Conservation (phyloP, 2,797 vertebrate species). For the Octomys mimax region DNA sequence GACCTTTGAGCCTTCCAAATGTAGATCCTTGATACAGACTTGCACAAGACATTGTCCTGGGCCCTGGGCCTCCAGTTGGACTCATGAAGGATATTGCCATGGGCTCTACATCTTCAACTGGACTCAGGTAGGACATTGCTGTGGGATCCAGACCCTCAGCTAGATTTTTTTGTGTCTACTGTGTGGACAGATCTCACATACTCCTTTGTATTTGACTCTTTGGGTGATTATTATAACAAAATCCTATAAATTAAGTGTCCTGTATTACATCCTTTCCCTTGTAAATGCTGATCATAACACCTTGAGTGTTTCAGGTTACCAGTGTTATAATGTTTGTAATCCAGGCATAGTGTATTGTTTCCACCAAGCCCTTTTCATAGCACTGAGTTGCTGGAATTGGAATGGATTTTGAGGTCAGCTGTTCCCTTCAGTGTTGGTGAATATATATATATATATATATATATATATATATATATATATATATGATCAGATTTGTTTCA, state of each 20-base stretch:
- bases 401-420: neutral
- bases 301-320: neutral
- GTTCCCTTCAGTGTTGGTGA: neutral
- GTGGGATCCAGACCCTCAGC: neutral
- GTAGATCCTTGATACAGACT: too few species aligned
- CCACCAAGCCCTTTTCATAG: neutral
- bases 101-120: neutral
- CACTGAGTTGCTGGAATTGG: neutral
- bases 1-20: too few species aligned
- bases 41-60: too few species aligned
- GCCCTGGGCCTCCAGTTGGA: too few species aligned
- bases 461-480: too few species aligned
- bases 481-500: conserved; percentile 5
- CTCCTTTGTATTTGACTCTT: neutral
- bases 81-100: too few species aligned
- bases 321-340: neutral
- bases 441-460: too few species aligned
- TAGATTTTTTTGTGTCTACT: too few species aligned
- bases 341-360: neutral
- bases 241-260: neutral
- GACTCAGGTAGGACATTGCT: neutral
- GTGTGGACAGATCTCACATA: neutral
- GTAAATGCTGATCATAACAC: neutral
- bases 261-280: neutral
- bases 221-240: neutral